These are phyloP conservation scores for Syndactyla subalaris DNA, from an alignment of 2,797 vertebrate species.

Conservation along the genomic window DNA sequence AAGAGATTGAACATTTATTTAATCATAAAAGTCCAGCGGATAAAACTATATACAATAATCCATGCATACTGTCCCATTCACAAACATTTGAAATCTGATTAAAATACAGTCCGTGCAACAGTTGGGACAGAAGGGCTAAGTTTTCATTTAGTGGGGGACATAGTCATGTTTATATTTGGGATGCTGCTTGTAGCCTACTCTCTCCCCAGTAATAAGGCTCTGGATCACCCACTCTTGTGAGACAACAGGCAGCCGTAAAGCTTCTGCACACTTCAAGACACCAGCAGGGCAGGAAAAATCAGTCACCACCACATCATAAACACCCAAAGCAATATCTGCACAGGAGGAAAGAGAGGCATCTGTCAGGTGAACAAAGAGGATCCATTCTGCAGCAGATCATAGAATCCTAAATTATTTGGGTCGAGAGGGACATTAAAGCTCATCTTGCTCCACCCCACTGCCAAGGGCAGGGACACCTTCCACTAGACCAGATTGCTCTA, in stretches of 20 bases:
- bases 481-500: background rate
- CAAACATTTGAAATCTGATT: constrained; percentile 77
- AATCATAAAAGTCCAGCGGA: constrained; percentile 90
- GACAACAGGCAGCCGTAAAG: constrained; percentile 86
- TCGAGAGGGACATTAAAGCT: background rate
- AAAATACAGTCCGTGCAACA: constrained; percentile 80
- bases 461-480: background rate
- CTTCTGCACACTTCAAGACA: constrained; percentile 82
- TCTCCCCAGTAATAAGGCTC: constrained; percentile 89
- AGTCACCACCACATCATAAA: constrained; percentile 90
- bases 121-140: constrained; percentile 43
- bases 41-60: constrained; percentile 92
- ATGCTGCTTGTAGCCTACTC: constrained; percentile 83
- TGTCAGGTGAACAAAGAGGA: background rate
- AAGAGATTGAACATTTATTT: constrained; percentile 91
- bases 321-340: constrained; percentile 86
- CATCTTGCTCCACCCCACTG: background rate
- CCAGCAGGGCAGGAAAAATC: constrained; percentile 84
- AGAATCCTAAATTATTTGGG: background rate
- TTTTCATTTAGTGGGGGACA: constrained; percentile 69
- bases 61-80: constrained; percentile 77
- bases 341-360: constrained; percentile 12
- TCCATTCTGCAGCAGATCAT: background rate
- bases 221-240: constrained; percentile 96
- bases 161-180: constrained; percentile 87